A percentile compares a stretch with the other conserved stretches of the same genome.
Conservation (phyloP, 1,140 invertebrate species). For the Plectus sambesii region DNA sequence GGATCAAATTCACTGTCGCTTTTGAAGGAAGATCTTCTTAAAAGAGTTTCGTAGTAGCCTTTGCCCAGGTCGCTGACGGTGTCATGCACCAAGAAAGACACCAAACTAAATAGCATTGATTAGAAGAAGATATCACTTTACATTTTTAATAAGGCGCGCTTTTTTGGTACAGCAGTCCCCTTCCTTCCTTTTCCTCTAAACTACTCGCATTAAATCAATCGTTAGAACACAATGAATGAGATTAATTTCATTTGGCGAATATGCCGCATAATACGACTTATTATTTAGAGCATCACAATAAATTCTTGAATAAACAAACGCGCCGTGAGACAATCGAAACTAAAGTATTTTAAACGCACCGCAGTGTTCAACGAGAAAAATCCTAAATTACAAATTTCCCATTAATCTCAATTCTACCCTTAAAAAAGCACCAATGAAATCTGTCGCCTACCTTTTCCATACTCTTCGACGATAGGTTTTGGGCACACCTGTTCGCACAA, state of each 20-base stretch:
- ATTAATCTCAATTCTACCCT: neutral
- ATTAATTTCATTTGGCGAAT: too few species aligned
- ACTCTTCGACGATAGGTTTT: constrained; percentile 45
- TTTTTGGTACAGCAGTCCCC: too few species aligned
- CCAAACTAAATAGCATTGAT: too few species aligned
- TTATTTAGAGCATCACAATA: too few species aligned
- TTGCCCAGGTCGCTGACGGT: constrained; percentile 32
- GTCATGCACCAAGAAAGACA: constrained; percentile 29
- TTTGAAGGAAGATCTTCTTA: constrained; percentile 25
- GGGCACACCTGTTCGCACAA: constrained; percentile 45
- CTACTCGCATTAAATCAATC: too few species aligned
- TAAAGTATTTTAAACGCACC: constrained; percentile 13
- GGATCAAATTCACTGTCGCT: constrained; percentile 28
- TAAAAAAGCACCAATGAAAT: too few species aligned
- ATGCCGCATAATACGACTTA: too few species aligned
- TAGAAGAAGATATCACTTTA: too few species aligned
- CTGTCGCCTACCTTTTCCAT: constrained; percentile 36
- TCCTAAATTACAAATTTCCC: constrained; percentile 6
- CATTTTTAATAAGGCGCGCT: too few species aligned
- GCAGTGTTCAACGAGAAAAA: constrained; percentile 7
- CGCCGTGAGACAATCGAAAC: constrained; percentile 17
- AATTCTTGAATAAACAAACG: constrained; percentile 22
- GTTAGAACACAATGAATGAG: too few species aligned
- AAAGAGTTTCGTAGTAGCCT: constrained; percentile 44
- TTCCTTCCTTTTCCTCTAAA: too few species aligned